Conservation (phyloP, 2,888 invertebrate species). For the Chloroclystis v-ata region DNA sequence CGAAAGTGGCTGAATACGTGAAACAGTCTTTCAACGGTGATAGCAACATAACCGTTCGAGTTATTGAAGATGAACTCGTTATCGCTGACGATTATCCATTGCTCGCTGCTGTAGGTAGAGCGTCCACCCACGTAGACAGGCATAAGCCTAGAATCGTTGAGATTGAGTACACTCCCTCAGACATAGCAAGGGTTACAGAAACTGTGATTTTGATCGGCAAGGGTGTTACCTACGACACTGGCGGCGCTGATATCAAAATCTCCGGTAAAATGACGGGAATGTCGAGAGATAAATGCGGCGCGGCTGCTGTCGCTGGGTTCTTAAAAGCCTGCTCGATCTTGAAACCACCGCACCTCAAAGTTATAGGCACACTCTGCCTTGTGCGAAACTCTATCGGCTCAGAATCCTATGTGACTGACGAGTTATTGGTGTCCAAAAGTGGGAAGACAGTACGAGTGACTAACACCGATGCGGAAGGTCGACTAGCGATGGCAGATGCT, state of each 20-base stretch:
- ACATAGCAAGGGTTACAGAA: slow-evolving; percentile 71
- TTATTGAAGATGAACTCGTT: slow-evolving; percentile 78
- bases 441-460: slow-evolving; percentile 88
- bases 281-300: slow-evolving; percentile 94
- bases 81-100: slow-evolving; percentile 87
- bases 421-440: slow-evolving; percentile 87
- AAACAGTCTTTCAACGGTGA: slow-evolving; percentile 78
- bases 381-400: slow-evolving; percentile 92
- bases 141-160: slow-evolving; percentile 80
- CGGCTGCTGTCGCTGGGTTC: slow-evolving; percentile 93
- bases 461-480: slow-evolving; percentile 95
- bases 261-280: slow-evolving; percentile 87
- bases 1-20: slow-evolving; percentile 87
- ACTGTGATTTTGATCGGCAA: slow-evolving; percentile 91
- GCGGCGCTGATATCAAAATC: slow-evolving; percentile 86
- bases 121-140: slow-evolving; percentile 81
- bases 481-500: slow-evolving; percentile 93
- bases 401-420: slow-evolving; percentile 91
- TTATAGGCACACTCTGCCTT: slow-evolving; percentile 86
- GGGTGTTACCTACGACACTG: slow-evolving; percentile 90
- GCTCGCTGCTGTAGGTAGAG: slow-evolving; percentile 85
- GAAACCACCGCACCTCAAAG: slow-evolving; percentile 86
- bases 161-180: slow-evolving; percentile 81
- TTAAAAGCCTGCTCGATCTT: slow-evolving; percentile 85
- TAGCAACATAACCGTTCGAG: slow-evolving; percentile 79